Evolutionary conservation across 2,888 invertebrate species (phyloP), one percentile per base, ranked within the genome.

Genomic region (Cephalotes varians): DNA sequence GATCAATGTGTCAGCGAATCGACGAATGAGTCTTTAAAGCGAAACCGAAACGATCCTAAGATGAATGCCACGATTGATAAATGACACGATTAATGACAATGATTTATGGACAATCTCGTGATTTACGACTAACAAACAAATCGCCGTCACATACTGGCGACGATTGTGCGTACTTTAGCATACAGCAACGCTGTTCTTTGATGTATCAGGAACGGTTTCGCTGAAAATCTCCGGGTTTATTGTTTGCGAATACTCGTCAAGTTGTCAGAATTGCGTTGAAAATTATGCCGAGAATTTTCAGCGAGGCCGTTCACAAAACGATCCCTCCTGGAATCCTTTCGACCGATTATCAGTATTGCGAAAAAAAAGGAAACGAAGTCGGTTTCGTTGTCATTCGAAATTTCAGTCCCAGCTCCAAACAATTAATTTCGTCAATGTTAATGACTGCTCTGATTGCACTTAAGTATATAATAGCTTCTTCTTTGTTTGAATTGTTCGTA

Each of bases 91-190:
- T 77, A 71, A 80, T 73, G 80, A 80, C 51, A 80, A 80, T 74
- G 74, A 73, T 80, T 58, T 25, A 74, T 80, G 73, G 74, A 60
- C 73, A 80, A 28, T 73, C 60, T 74, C 62, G 80, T 60, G 80
- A 60, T 80, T 71, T 77, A 77, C 77, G 71, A 77, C 77, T 77
- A 77, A 77, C 71, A 77, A 77, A 77, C 77, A 25, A 47, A 71
- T 54, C 71, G 71, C 25, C 77, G 71, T 31, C 56, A 40, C 71
- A 71, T 18, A 71, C 34, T 31, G 77, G 34, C 82, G 74, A 82
- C 74, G 54, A 72, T 85, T 88, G 87, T 88, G 88, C 87, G 88
- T 88, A 81, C 62, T 77, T 82, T 51, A 21, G 80, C 58, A 67
- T 80, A 82, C 85, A 85, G 87, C 85, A 82, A 87, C 80, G 81